Evolutionary conservation across 92 coral and sea anemone species (phyloP).

Genomic region (Zoanthus sociatus): DNA sequence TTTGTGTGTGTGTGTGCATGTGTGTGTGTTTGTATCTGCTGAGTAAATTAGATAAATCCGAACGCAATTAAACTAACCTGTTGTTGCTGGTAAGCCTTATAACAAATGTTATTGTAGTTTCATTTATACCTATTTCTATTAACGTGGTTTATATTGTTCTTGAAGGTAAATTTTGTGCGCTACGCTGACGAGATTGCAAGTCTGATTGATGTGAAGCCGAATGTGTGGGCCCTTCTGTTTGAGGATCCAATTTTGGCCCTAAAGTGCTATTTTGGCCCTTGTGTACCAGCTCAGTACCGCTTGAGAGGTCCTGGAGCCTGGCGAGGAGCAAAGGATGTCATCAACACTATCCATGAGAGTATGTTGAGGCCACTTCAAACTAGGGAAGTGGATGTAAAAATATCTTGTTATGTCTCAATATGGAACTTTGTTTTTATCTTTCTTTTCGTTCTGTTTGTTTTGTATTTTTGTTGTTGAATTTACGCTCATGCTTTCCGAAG

Average conservation of each 20-base stretch:
- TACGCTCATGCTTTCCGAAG: no score
- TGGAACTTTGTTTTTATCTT: neutral
- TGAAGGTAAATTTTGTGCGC: constrained; percentile 6
- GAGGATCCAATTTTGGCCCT: constrained; percentile 83
- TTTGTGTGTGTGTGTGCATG: no score
- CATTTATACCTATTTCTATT: no score
- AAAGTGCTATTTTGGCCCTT: constrained; percentile 78
- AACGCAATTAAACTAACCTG: no score
- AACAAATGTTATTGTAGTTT: no score
- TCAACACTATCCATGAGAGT: constrained; percentile 71
- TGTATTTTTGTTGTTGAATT: neutral
- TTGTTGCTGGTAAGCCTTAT: no score
- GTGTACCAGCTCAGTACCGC: constrained; percentile 89
- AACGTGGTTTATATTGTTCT: neutral
- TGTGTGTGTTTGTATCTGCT: no score
- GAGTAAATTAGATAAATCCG: no score
- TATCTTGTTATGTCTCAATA: neutral
- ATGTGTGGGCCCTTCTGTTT: constrained; percentile 76
- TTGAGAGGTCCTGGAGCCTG: constrained; percentile 84
- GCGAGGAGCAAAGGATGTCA: constrained; percentile 83
- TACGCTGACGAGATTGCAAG: constrained; percentile 80
- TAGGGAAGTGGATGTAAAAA: neutral
- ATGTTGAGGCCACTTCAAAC: constrained; percentile 5
- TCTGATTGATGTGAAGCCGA: constrained; percentile 84
- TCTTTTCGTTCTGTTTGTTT: constrained; percentile 3